Evolutionary conservation across 2,113 vertebrate genomes (phyloP), one percentile per base, ranked within the genome.

Genomic region (Tyto alba): DNA sequence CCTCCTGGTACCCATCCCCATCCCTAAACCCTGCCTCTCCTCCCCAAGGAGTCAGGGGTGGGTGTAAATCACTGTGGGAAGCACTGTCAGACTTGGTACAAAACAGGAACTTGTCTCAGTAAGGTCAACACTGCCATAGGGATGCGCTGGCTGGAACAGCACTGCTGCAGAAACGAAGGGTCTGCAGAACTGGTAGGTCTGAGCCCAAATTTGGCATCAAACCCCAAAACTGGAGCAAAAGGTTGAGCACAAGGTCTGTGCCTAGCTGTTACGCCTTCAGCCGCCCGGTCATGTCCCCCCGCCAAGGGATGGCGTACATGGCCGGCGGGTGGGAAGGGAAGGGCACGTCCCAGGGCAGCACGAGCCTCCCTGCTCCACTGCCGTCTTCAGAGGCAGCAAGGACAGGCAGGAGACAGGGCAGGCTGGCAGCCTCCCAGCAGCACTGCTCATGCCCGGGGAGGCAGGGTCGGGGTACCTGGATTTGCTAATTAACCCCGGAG

Each of bases 221-320:
- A 47, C 5, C 66, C 66, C 75, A 11, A 40, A 82, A 22, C 2
- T 0, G 11, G 23, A 82, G 43, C 10, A 59, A 60, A 53, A 75
- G 27, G 21, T 64, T 13, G 17, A 43, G 40, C 10, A 2, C 17
- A 17, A 77, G 52, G 45, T 41, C 74, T 8, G 36, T 15, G 29
- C 18, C 26, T 19, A 13, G 47, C 38, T 64, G n/a, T 3, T 63
- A 20, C 0, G 0, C 50, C 48, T 27, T 38, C 56, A 62, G 62
- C 41, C 6, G 0, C 36, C 25, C 2, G 0, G 14, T 4, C 2
- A 0, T 17, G 8, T 57, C 9, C 34, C 17, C 30, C 1, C 4
- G 21, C 8, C 3, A 7, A n/a, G 34, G n/a, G 32, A 8, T 3
- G 30, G 45, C 55, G 69, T 45, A 5, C 0, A 0, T 5, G 22